Evolutionary conservation across 2,888 invertebrate species (phyloP), one percentile per base, ranked within the genome.

Genomic region (Cremastobaeus sp.): DNA sequence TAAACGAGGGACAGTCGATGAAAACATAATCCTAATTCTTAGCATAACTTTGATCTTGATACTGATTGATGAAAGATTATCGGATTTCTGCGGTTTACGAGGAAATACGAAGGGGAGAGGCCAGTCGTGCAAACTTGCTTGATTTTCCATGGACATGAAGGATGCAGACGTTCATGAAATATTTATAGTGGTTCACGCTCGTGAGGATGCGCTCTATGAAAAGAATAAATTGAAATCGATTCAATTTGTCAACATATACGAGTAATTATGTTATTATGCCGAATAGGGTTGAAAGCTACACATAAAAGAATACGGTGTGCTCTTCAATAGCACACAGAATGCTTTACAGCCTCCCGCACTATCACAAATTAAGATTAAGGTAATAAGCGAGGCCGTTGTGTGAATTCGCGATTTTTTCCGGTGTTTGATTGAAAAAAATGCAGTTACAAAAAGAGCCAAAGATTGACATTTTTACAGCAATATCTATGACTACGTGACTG

Each of bases 51-150:
- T 60, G 64, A 62, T 68, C 72, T 70, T 84, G 83, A 86, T 85
- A 79, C 85, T 87, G 87, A 86, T 87, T 86, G 86, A 87, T 87
- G 87, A 81, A 84, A 84, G 85, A 85, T 87, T 85, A 86, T 85
- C 85, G 83, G 79, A 74, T 78, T 76, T 79, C 74, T 77, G 80
- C 79, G 77, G 73, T 78, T 78, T 60, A 71, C 45, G 76, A 72
- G 80, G 76, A 78, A 78, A 76, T 75, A 48, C 69, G 66, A 74
- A 76, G 76, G 77, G 73, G 75, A 66, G 60, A 48, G 69, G 37
- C 55, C 47, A 71, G 79, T 82, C 78, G 74, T 77, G 69, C 75
- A 69, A 76, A 76, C 78, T 79, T 77, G 76, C 78, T 73, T 82
- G 83, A 85, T 86, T 86, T 85, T 85, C 83, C 81, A 84, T 79